Evolutionary conservation across 2,888 invertebrate genomes (phyloP), one percentile per base, ranked within the genome.

Genomic region (Macropis europaea): DNA sequence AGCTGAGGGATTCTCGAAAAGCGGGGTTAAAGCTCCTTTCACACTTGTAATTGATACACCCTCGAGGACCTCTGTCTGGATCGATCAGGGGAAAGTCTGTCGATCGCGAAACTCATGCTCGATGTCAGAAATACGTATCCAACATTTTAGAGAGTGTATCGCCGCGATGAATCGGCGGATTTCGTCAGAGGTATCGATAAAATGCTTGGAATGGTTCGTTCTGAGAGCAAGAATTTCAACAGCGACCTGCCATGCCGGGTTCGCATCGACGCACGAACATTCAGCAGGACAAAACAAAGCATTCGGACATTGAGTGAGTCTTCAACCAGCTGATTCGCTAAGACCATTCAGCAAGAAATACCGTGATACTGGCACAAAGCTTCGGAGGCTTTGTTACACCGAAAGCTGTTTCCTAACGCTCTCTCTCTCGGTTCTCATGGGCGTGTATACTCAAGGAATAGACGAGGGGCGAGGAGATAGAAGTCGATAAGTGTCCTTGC

Each of bases 401-500:
- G 70, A 76, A 78, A 72, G 73, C 75, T 73, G 43, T 7, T 32
- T n/a, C 45, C 15, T 34, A 4, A 19, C 9, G n/a, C 48, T 32
- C 19, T 40, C 19, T 34, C 22, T 40, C 26, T 42, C 30, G 24
- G 28, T 13, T 17, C 17, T 22, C 15, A 61, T 63, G 73, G 69
- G 73, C 70, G 82, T 77, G 73, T 71, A 74, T 78, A 78, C 60
- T 60, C 70, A 67, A 45, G 52, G 68, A 40, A 56, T 70, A 59
- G 61, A 61, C 67, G 68, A 63, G 60, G 56, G 53, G 52, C 52
- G 73, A 40, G 66, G 60, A 60, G 73, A 72, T 71, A 54, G 79
- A 82, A 82, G 81, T 82, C 82, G 82, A 81, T 83, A 82, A 82
- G 79, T 78, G 83, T 82, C 83, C 83, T 83, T 76, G 83, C 72